These are phyloP conservation scores for Aspidoscelis tigris DNA, from an alignment of 2,113 vertebrate species.

Conservation along the genomic window DNA sequence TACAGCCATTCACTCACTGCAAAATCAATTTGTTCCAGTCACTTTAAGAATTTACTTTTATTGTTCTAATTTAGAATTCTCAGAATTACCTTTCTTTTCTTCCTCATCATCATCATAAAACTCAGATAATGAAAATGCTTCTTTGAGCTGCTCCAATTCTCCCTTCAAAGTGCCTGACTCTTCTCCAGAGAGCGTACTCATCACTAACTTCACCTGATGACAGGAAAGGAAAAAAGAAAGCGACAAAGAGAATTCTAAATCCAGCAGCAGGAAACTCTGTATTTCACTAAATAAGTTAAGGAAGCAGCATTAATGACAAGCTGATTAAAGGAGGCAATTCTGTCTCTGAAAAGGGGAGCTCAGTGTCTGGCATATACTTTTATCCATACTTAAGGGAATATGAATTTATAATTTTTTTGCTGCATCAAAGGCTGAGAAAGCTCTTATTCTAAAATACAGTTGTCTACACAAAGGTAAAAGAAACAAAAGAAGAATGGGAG, in stretches of 20 bases:
- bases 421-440: neutral
- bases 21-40: neutral
- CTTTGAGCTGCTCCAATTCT: constrained; percentile 86
- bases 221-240: constrained; percentile 40
- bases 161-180: constrained; percentile 77
- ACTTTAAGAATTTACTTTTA: constrained; percentile 35
- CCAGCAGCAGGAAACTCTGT: constrained; percentile 2
- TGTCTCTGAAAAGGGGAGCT: constrained; percentile 3
- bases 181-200: constrained; percentile 86
- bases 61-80: neutral
- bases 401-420: neutral
- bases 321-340: constrained; percentile 4
- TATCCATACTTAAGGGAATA: neutral
- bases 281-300: neutral
- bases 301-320: constrained; percentile 33
- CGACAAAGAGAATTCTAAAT: constrained; percentile 49
- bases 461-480: neutral
- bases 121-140: constrained; percentile 89
- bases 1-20: constrained; percentile 6
- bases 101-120: constrained; percentile 94
- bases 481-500: neutral
- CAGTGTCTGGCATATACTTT: neutral
- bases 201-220: constrained; percentile 86
- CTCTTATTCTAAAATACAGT: neutral
- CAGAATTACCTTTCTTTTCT: constrained; percentile 82